These are phyloP conservation scores for Aphis craccivora DNA, from an alignment of 1,140 invertebrate genomes.

Conservation along the genomic window DNA sequence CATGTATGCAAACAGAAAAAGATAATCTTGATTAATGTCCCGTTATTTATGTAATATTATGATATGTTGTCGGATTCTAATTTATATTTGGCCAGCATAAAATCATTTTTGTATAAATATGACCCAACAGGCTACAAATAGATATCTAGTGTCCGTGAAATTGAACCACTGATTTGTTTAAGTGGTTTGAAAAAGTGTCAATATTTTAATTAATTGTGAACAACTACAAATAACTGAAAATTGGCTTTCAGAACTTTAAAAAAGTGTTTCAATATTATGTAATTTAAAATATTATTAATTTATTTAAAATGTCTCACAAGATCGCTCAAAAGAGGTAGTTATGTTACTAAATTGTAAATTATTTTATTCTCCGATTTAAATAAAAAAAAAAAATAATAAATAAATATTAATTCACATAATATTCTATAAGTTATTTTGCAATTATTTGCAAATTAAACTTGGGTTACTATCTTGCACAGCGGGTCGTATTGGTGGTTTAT, in stretches of 20 bases:
- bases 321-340: too few species aligned
- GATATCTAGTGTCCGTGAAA: not conserved
- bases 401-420: not conserved
- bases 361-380: too few species aligned
- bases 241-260: not conserved
- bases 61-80: too few species aligned
- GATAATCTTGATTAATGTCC: too few species aligned
- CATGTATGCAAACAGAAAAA: too few species aligned
- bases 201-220: not conserved
- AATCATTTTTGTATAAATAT: too few species aligned
- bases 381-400: not conserved
- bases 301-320: not conserved
- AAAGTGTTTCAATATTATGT: not conserved
- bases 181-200: not conserved
- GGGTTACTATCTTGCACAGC: not conserved
- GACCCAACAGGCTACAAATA: too few species aligned
- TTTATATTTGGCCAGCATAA: too few species aligned
- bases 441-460: not conserved
- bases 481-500: not conserved
- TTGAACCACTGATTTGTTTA: not conserved
- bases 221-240: not conserved
- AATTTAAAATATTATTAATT: not conserved
- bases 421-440: not conserved
- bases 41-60: too few species aligned
- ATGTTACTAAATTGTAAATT: too few species aligned